These are phyloP conservation scores for Augiades crinisus DNA, from an alignment of 2,888 invertebrate genomes.

Conservation along the genomic window DNA sequence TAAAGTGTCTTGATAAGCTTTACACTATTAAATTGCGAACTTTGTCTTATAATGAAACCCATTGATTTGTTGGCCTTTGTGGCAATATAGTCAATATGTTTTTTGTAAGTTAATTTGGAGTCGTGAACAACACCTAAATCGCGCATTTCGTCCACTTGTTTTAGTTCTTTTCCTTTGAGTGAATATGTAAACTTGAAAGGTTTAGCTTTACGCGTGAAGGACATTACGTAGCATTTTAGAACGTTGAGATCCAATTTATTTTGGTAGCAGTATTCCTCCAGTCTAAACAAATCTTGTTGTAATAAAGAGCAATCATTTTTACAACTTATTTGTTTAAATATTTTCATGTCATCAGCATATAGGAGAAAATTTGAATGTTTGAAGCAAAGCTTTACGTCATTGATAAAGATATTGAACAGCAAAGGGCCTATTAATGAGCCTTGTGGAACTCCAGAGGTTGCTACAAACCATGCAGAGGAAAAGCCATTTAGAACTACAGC, in stretches of 20 bases:
- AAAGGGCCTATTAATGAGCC: conserved; percentile 24
- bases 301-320: conserved; percentile 10
- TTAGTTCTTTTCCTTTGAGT: not conserved
- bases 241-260: conserved; percentile 18
- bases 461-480: not conserved
- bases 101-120: not conserved
- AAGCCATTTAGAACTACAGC: conserved; percentile 17
- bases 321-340: conserved; percentile 15
- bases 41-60: conserved; percentile 13
- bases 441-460: not conserved
- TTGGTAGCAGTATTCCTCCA: conserved; percentile 12
- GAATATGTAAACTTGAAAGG: not conserved
- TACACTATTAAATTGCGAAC: conserved; percentile 12
- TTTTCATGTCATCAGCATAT: conserved; percentile 26
- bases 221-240: not conserved
- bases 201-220: not conserved
- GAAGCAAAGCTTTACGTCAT: conserved; percentile 24
- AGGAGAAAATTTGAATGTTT: conserved; percentile 10
- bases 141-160: not conserved
- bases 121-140: conserved; percentile 2
- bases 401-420: conserved; percentile 22
- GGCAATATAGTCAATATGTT: conserved; percentile 16
- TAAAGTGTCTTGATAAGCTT: conserved; percentile 9
- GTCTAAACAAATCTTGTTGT: conserved; percentile 18
- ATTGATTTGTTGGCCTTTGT: not conserved